A percentile compares a stretch with the other conserved stretches of the same genome.
Conservation (phyloP, 2,797 vertebrate species). For the Amblyraja radiata region DNA sequence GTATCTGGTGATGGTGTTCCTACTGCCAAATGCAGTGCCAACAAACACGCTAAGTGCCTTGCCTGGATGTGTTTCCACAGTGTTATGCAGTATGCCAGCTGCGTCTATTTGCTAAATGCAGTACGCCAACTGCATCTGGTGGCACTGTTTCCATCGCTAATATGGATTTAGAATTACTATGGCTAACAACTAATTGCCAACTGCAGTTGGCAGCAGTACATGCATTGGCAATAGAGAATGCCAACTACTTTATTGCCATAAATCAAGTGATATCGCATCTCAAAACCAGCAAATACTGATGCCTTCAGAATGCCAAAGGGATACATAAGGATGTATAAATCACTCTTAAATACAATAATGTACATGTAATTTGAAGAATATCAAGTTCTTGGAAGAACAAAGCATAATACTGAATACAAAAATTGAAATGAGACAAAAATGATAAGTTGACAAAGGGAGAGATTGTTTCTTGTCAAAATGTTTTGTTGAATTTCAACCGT, state of each 20-base stretch:
- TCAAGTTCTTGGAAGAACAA: background rate
- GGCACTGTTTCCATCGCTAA: background rate
- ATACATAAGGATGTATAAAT: background rate
- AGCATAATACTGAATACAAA: no score
- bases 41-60: constrained; percentile 13
- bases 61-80: background rate
- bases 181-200: background rate
- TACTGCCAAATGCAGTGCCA: constrained; percentile 23
- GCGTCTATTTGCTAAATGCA: constrained; percentile 16
- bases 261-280: background rate
- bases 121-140: constrained; percentile 15
- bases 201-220: background rate
- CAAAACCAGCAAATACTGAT: background rate
- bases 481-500: background rate
- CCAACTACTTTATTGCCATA: background rate
- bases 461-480: background rate
- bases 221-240: constrained; percentile 3
- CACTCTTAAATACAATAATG: background rate
- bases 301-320: background rate
- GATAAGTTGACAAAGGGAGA: background rate
- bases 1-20: background rate
- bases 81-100: background rate
- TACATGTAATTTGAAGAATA: background rate
- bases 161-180: background rate
- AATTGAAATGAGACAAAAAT: background rate